Evolutionary conservation across 2,113 vertebrate species (phyloP).

Genomic region (Xenopus laevis): DNA sequence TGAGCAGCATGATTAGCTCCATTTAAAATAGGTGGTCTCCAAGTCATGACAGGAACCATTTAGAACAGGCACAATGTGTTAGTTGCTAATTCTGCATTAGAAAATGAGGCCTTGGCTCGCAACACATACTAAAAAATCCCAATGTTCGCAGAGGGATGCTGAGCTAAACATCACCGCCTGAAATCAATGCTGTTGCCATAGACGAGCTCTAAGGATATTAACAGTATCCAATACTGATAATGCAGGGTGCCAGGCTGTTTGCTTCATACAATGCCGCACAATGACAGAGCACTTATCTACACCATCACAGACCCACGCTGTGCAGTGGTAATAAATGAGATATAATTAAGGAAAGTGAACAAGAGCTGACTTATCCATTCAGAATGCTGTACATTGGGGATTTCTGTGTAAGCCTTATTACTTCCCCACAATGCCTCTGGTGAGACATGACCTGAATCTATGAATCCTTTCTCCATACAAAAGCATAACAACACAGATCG

Average conservation of each 20-base stretch:
- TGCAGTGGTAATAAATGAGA: conserved; percentile 42
- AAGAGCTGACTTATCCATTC: conserved; percentile 46
- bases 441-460: conserved; percentile 45
- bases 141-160: background rate
- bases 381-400: conserved; percentile 37
- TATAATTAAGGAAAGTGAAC: conserved; percentile 45
- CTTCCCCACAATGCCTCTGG: conserved; percentile 45
- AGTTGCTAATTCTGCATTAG: no score
- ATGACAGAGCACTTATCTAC: conserved; percentile 43
- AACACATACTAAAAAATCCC: background rate
- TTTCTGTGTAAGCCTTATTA: conserved; percentile 45
- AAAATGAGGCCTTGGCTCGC: no score
- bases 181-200: background rate
- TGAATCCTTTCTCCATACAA: conserved; percentile 45
- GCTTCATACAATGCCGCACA: conserved; percentile 30
- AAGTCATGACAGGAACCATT: no score
- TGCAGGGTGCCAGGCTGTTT: conserved; percentile 15
- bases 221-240: conserved; percentile 27
- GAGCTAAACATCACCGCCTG: background rate
- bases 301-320: conserved; percentile 36
- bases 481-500: conserved; percentile 40
- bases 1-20: no score
- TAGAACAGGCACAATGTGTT: no score
- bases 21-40: no score
- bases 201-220: background rate